Conservation (phyloP, 2,797 vertebrate genomes). For the Choloepus didactylus region DNA sequence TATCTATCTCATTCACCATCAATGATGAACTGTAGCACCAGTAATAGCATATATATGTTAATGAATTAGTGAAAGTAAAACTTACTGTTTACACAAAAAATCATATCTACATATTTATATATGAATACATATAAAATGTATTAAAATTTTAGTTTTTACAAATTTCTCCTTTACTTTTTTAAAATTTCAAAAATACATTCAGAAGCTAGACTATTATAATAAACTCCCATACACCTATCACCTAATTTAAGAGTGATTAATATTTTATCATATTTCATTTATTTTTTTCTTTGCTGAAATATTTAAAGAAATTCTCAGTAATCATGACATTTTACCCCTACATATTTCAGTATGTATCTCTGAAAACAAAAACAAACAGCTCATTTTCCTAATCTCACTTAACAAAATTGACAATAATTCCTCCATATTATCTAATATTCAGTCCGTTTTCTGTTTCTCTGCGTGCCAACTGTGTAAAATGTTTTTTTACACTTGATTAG, state of each 20-base stretch:
- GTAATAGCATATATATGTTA: not conserved
- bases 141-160: conserved; percentile 22
- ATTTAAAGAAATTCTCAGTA: conserved; percentile 37
- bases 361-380: not conserved
- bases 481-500: not conserved
- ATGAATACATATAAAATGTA: not conserved
- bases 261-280: conserved; percentile 25
- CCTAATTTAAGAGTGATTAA: not conserved
- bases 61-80: not conserved
- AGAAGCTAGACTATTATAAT: conserved; percentile 2
- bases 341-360: not conserved
- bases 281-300: conserved; percentile 42
- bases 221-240: not conserved
- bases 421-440: not conserved
- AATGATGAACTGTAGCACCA: not conserved
- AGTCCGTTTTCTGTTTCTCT: not conserved
- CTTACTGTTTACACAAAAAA: not conserved
- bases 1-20: not conserved
- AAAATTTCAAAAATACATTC: conserved; percentile 9
- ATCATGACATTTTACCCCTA: not conserved
- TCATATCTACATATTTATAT: not conserved
- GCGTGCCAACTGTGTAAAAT: not conserved
- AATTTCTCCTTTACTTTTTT: conserved; percentile 4
- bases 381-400: not conserved
- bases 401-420: not conserved